Conservation (phyloP, 2,888 invertebrate species). For the Drosophila koepferae region DNA sequence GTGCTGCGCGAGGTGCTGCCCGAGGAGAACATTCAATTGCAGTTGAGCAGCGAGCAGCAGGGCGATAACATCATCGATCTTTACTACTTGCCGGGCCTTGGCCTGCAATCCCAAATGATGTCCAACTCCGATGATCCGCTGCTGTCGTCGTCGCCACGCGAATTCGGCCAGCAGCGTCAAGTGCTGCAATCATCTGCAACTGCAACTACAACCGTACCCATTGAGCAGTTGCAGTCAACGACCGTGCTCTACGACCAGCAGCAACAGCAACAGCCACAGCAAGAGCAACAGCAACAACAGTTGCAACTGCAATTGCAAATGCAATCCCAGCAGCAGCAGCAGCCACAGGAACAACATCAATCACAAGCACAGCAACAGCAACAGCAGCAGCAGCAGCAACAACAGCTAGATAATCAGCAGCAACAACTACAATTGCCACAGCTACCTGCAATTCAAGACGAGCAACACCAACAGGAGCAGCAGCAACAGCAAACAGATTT, state of each 20-base stretch:
- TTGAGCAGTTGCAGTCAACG: conserved; percentile 44
- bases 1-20: conserved; percentile 93
- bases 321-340: conserved; percentile 25
- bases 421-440: conserved; percentile 30
- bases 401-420: conserved; percentile 7
- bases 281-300: conserved; percentile 4
- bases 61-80: conserved; percentile 85
- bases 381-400: conserved; percentile 26
- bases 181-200: conserved; percentile 37
- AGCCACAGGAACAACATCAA: conserved; percentile 3
- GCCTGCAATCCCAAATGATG: conserved; percentile 93
- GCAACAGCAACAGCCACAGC: conserved; percentile 26
- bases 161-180: conserved; percentile 87
- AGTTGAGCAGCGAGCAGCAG: conserved; percentile 83
- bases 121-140: conserved; percentile 94
- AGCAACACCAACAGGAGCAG: conserved; percentile 61
- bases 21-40: conserved; percentile 88
- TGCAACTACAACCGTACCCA: conserved; percentile 14
- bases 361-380: conserved; percentile 36
- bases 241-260: conserved; percentile 37
- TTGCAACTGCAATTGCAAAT: conserved; percentile 16
- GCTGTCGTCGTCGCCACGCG: conserved; percentile 93
- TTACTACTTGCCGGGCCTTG: conserved; percentile 85
- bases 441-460: conserved; percentile 31
- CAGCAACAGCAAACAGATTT: conserved; percentile 66